Percentiles rank a stretch among this genome's conserved stretches.
phyloP scores from a whole-genome alignment of 2,113 vertebrate genomes.

The Paratilapia polleni region DNA sequence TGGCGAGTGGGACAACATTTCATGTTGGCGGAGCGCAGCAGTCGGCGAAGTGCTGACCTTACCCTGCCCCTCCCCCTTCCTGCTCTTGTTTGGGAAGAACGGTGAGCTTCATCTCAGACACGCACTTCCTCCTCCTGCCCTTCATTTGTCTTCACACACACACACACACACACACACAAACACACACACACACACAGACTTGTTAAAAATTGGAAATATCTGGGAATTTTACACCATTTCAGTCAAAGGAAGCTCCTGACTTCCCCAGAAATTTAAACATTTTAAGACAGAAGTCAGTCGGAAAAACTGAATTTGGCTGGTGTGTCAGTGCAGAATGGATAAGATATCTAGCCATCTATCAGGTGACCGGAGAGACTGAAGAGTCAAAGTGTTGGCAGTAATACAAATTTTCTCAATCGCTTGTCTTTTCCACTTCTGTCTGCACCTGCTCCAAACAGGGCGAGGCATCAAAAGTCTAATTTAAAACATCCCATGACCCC shows the following conservation, averaged over 20 bases:
- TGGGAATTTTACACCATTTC: neutral
- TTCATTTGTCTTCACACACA: neutral
- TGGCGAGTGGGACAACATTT: slow-evolving; percentile 75
- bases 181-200: neutral
- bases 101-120: slow-evolving; percentile 55
- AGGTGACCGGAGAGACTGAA: too few species aligned
- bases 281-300: too few species aligned
- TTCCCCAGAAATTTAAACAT: neutral
- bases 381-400: too few species aligned
- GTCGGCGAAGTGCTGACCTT: slow-evolving; percentile 69
- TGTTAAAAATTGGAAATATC: fast-evolving
- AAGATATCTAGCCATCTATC: too few species aligned
- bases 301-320: too few species aligned
- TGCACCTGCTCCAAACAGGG: too few species aligned
- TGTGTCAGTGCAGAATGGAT: too few species aligned
- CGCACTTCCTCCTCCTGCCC: slow-evolving; percentile 9
- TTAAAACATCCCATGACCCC: too few species aligned
- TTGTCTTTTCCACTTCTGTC: too few species aligned
- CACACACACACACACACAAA: neutral
- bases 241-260: neutral
- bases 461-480: too few species aligned
- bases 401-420: too few species aligned
- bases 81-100: slow-evolving; percentile 69
- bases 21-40: slow-evolving; percentile 69
- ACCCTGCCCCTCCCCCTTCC: slow-evolving; percentile 70